Evolutionary conservation across 2,113 vertebrate genomes (phyloP), one percentile per base, ranked within the genome.

Genomic region (Nanorana parkeri): DNA sequence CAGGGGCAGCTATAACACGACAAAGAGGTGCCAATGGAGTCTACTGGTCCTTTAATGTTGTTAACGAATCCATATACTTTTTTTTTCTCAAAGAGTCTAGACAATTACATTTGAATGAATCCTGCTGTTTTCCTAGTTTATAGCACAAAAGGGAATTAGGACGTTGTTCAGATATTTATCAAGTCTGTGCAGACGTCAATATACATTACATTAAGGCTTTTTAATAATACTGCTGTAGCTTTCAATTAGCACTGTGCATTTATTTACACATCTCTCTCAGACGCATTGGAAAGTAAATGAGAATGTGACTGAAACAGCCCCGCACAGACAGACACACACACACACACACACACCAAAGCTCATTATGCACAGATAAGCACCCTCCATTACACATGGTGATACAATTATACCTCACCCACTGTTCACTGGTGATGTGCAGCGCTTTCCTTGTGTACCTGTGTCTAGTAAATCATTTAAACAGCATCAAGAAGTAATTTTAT

Each of bases 161-260:
- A n/a, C 17, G 6, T 13, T 16, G 10, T 23, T 23, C 24, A 58
- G 71, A 58, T 6, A 8, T 60, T 21, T n/a, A 73, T 32, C 8
- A 8, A 36, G 71, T 15, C 26, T 19, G 21, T 23, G 71, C 54
- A 60, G 24, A 58, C 26, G 32, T 1, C 52, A 17, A 21, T 21
- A 73, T 17, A 69, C 32, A 69, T 56, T n/a, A n/a, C 41, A 24
- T 51, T 71, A 56, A 56, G 28, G 54, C 36, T 36, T 36, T 73
- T 21, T 32, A 32, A 20, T 15, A 73, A 73, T n/a, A 3, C 10
- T 15, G 19, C 17, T 17, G 55, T 15, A 55, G 17, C 26, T 21
- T 60, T 56, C 55, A 75, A 41, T 75, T 75, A 74, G 54, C 54
- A 36, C 55, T 36, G 5, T 16, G 55, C 11, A 36, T 17, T 28